Evolutionary conservation across 2,888 invertebrate species (phyloP).

Genomic region (Clusia tigrina): DNA sequence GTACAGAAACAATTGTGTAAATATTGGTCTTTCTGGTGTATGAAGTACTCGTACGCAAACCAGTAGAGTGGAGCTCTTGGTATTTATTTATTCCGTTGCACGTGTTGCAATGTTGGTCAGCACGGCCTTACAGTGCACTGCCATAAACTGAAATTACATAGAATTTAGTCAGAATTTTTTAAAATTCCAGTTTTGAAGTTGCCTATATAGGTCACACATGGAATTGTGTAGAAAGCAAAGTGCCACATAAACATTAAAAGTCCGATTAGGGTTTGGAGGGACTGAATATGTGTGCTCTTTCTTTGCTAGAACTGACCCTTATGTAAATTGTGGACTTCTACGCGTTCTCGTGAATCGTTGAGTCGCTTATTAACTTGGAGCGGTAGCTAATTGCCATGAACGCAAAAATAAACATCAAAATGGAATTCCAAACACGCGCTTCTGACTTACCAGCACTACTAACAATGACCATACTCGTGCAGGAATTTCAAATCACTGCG

Average conservation of each 20-base stretch:
- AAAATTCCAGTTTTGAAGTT: not conserved
- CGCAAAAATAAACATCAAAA: too few relatives aligned
- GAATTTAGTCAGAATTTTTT: not conserved
- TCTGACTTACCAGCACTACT: not conserved
- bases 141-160: not conserved
- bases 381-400: too few relatives aligned
- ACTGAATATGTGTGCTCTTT: too few relatives aligned
- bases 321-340: too few relatives aligned
- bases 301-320: too few relatives aligned
- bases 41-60: not conserved
- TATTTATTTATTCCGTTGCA: too few relatives aligned
- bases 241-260: too few relatives aligned
- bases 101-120: not conserved
- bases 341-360: too few relatives aligned
- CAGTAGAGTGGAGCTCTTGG: not conserved
- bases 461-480: not conserved
- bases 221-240: too few relatives aligned
- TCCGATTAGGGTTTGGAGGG: too few relatives aligned
- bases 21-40: too few relatives aligned
- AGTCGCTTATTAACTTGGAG: too few relatives aligned
- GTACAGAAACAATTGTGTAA: constrained; percentile 3
- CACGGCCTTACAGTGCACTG: not conserved
- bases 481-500: constrained; percentile 11
- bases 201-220: not conserved
- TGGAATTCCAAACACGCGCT: constrained; percentile 3